Evolutionary conservation across 1,140 invertebrate genomes (phyloP).

Genomic region (Steinernema khuongi): DNA sequence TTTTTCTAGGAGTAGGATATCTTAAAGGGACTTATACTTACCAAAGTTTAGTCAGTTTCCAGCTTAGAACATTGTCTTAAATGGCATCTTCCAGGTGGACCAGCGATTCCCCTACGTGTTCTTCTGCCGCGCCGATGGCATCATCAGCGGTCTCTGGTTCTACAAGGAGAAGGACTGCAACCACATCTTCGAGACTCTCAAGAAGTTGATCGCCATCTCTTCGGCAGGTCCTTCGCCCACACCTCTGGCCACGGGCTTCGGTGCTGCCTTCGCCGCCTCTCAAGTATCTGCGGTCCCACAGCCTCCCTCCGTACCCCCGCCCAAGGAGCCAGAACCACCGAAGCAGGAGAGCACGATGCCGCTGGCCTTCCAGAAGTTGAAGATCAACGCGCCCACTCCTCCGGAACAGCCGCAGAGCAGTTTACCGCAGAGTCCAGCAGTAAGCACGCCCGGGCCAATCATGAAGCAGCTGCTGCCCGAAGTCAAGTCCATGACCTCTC

Average conservation of each 20-base stretch:
- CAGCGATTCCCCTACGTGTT: not conserved
- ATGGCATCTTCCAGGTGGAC: not conserved
- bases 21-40: too few species aligned
- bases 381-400: not conserved
- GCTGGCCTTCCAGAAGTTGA: not conserved
- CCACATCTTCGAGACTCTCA: not conserved
- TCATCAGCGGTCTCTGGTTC: conserved; percentile 6
- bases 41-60: too few species aligned
- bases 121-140: not conserved
- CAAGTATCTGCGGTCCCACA: not conserved
- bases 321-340: not conserved
- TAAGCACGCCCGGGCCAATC: not conserved
- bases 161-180: not conserved
- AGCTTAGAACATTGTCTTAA: too few species aligned
- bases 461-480: not conserved
- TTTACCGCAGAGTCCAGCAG: not conserved
- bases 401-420: not conserved
- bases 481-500: not conserved
- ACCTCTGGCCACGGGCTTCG: too few species aligned
- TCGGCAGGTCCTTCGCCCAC: not conserved
- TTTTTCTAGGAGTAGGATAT: too few species aligned
- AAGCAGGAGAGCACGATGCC: not conserved
- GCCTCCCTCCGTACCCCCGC: not conserved
- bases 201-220: not conserved
- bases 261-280: too few species aligned